Evolutionary conservation across 2,113 vertebrate species (phyloP).

Genomic region (Equus quagga): DNA sequence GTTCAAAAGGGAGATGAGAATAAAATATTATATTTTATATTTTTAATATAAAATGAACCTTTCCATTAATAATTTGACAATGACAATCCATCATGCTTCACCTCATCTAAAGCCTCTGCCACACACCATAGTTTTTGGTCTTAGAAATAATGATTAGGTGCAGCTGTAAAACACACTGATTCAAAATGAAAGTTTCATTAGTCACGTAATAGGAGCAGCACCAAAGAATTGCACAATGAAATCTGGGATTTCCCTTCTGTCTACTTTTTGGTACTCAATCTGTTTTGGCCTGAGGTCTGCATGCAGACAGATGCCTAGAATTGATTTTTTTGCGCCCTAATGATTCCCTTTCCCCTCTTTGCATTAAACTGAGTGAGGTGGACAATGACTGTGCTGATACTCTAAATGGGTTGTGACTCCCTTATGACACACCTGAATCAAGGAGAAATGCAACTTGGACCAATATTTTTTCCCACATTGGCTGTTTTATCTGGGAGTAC

Average conservation of each 20-base stretch:
- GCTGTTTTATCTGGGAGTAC: slow-evolving; percentile 1
- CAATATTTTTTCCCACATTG: slow-evolving; percentile 21
- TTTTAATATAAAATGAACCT: slow-evolving; percentile 71
- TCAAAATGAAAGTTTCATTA: slow-evolving; percentile 85
- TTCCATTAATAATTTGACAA: slow-evolving; percentile 79
- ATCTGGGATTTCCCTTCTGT: slow-evolving; percentile 83
- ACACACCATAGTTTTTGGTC: slow-evolving; percentile 57
- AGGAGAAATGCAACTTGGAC: slow-evolving; percentile 57
- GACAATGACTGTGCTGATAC: slow-evolving; percentile 72
- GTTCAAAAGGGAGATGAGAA: slow-evolving; percentile 70
- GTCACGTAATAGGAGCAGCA: slow-evolving; percentile 76
- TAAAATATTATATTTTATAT: slow-evolving; percentile 66
- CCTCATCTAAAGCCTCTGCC: slow-evolving; percentile 64
- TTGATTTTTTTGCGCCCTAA: slow-evolving; percentile 82
- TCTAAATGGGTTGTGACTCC: slow-evolving; percentile 74
- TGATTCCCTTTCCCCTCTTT: slow-evolving; percentile 75
- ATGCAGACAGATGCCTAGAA: slow-evolving; percentile 81
- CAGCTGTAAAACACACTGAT: slow-evolving; percentile 78
- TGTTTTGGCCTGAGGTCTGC: slow-evolving; percentile 84
- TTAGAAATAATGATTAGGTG: slow-evolving; percentile 73
- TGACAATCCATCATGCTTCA: slow-evolving; percentile 72
- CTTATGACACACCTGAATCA: slow-evolving; percentile 54
- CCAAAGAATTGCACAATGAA: slow-evolving; percentile 73
- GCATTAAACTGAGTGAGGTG: slow-evolving; percentile 76
- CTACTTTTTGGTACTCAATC: slow-evolving; percentile 83